Base-by-base conservation (phyloP, 2,888 invertebrate genomes). In the Punctoribates punctum region DNA sequence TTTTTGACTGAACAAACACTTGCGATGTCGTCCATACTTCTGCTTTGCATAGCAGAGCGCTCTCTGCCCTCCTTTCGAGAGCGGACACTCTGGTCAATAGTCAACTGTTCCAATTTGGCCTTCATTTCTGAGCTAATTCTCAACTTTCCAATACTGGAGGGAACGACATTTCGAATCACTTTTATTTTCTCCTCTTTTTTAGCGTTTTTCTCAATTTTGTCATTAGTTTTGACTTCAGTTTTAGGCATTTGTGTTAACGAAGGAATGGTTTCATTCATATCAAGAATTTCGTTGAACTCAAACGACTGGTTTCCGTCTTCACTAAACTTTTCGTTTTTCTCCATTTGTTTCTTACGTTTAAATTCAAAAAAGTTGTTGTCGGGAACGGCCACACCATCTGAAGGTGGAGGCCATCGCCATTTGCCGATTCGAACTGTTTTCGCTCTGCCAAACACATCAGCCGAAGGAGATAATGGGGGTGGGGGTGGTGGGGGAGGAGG, bases 371-470 rank as follows among this genome's bases (percentile, higher is more conserved):
- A 94, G 62, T 83, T 83, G 46, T 82, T 82, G 5, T 81, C 79
- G 80, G 90, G 90, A 82, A 77, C 79, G 0, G 79, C 79, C 0
- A 60, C 74, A 1, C 67, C 83, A n/a, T 85, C 84, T 76, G 91
- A 90, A 9, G 90, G 90, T 15, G 96, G 96, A 9, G 97, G 96
- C 96, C 96, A 96, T 78, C 85, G 81, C 95, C 95, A 95, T 85
- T 94, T 95, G 1, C 94, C 96, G 75, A 97, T 96, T 42, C 96
- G 87, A 0, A 96, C 95, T 0, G 96, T 96, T 83, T 96, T 94
- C 0, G 96, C 96, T 34, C 96, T 86, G 0, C 95, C 94, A 81
- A 94, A 94, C 0, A 94, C 94, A 77, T 80, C 79, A 17, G 78
- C 57, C 2, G 67, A 73, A 15, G 77, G 79, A 13, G 78, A 78